Conservation (phyloP, 1,140 invertebrate species). For the Drosophila ogumai region DNA sequence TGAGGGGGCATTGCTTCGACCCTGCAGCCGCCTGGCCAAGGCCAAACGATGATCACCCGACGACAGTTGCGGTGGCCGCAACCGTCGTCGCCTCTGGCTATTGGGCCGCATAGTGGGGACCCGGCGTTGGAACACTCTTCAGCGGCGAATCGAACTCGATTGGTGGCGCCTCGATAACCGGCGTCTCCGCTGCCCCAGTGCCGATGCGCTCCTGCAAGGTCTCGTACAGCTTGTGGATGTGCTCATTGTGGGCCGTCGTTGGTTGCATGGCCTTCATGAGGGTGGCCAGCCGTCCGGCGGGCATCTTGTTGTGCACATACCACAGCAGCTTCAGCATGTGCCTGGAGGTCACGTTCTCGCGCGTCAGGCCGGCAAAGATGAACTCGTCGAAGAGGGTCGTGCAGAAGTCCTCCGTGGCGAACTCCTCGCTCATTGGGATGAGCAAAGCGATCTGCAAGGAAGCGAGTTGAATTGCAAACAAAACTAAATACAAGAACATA, state of each 20-base stretch:
- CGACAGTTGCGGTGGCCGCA: slow-evolving; percentile 38
- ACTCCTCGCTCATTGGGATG: slow-evolving; percentile 96
- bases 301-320: slow-evolving; percentile 95
- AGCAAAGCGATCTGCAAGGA: slow-evolving; percentile 90
- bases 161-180: slow-evolving; percentile 85
- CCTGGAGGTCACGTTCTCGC: slow-evolving; percentile 94
- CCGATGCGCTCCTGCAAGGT: slow-evolving; percentile 92
- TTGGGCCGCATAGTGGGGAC: slow-evolving; percentile 87
- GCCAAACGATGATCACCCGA: slow-evolving; percentile 27
- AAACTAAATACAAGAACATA: not conserved
- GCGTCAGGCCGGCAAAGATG: slow-evolving; percentile 94
- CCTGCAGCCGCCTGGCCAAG: not conserved
- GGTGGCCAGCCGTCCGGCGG: slow-evolving; percentile 91
- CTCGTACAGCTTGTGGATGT: slow-evolving; percentile 92
- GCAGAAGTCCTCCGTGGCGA: slow-evolving; percentile 97
- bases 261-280: slow-evolving; percentile 95
- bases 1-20: not conserved
- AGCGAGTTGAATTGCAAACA: not conserved
- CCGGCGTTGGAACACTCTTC: slow-evolving; percentile 93
- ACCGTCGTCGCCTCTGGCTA: slow-evolving; percentile 58
- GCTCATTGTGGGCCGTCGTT: slow-evolving; percentile 93
- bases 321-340: slow-evolving; percentile 96
- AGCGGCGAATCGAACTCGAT: slow-evolving; percentile 89
- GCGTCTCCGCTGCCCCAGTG: slow-evolving; percentile 87
- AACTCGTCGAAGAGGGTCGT: slow-evolving; percentile 98